Evolutionary conservation across 2,797 vertebrate genomes (phyloP).

Genomic region (Onychomys leucogaster): DNA sequence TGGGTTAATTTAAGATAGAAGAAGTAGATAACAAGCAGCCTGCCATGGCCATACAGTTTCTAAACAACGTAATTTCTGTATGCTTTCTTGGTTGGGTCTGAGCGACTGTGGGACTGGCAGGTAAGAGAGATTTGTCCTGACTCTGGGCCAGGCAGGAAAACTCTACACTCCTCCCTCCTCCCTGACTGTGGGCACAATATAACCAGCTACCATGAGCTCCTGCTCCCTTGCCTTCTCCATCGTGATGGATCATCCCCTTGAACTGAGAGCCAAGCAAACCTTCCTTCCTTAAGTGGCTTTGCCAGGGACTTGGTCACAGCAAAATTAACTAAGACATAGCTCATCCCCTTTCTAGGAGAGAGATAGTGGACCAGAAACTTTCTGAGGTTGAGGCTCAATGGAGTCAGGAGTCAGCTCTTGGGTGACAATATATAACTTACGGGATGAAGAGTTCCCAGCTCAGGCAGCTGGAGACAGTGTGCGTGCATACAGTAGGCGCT

Average conservation of each 20-base stretch:
- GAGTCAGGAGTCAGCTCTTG: not conserved
- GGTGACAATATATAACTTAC: too few species aligned
- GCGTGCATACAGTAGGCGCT: not conserved
- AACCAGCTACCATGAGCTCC: not conserved
- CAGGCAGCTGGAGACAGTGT: not conserved
- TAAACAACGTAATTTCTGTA: too few species aligned
- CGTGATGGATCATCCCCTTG: not conserved
- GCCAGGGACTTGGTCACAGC: not conserved
- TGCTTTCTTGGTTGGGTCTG: too few species aligned
- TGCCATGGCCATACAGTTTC: too few species aligned
- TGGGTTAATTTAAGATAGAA: too few species aligned
- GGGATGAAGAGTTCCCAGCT: too few species aligned
- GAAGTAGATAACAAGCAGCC: too few species aligned
- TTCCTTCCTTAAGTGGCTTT: not conserved
- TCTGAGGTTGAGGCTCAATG: not conserved
- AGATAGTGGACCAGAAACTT: accelerated
- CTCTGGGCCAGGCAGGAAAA: too few species aligned
- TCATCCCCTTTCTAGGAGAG: not conserved
- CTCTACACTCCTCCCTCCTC: too few species aligned
- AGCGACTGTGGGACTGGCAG: too few species aligned
- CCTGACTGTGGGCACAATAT: not conserved
- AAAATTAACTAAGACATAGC: not conserved
- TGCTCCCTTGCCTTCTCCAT: not conserved
- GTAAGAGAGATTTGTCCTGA: too few species aligned
- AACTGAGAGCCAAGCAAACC: not conserved